These are phyloP conservation scores for Leptoclinus maculatus DNA, from an alignment of 2,797 vertebrate genomes.

Conservation along the genomic window DNA sequence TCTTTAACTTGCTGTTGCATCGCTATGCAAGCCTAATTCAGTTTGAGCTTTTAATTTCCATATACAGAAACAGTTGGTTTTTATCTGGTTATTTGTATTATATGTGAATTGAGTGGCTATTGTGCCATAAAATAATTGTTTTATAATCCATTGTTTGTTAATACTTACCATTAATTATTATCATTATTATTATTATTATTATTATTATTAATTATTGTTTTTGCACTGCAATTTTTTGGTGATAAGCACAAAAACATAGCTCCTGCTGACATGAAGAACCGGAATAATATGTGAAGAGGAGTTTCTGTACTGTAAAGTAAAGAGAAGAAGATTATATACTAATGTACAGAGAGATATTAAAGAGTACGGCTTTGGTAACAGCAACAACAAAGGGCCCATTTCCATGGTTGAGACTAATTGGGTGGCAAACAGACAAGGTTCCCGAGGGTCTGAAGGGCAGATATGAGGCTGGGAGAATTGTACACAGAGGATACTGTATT, in stretches of 20 bases:
- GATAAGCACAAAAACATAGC: slow-evolving; percentile 99
- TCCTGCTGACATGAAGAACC: slow-evolving; percentile 98
- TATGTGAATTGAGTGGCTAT: slow-evolving; percentile 99
- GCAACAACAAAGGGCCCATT: slow-evolving; percentile 65
- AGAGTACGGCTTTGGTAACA: slow-evolving; percentile 73
- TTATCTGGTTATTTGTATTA: slow-evolving; percentile 97
- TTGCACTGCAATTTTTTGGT: slow-evolving; percentile 99
- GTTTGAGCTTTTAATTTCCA: slow-evolving; percentile 87
- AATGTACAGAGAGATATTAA: slow-evolving; percentile 90
- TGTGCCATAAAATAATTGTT: slow-evolving; percentile 97
- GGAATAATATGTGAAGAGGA: slow-evolving; percentile 95
- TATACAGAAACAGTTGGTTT: slow-evolving; percentile 91
- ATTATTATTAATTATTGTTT: slow-evolving; percentile 93
- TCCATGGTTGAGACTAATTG: slow-evolving; percentile 55
- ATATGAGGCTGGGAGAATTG: slow-evolving; percentile 52
- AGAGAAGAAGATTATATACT: slow-evolving; percentile 87
- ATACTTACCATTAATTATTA: slow-evolving; percentile 89
- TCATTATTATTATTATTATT: slow-evolving; percentile 82
- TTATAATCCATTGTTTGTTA: slow-evolving; percentile 94
- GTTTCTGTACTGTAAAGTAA: slow-evolving; percentile 96
- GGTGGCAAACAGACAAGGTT: slow-evolving; percentile 59
- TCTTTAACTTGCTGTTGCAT: slow-evolving; percentile 94
- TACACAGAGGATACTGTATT: slow-evolving; percentile 46
- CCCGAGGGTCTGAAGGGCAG: slow-evolving; percentile 47
- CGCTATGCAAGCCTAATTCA: slow-evolving; percentile 98